Percentiles rank a stretch among this genome's conserved stretches.
phyloP scores from a whole-genome alignment of 2,113 vertebrate species.

The Ondatra zibethicus region DNA sequence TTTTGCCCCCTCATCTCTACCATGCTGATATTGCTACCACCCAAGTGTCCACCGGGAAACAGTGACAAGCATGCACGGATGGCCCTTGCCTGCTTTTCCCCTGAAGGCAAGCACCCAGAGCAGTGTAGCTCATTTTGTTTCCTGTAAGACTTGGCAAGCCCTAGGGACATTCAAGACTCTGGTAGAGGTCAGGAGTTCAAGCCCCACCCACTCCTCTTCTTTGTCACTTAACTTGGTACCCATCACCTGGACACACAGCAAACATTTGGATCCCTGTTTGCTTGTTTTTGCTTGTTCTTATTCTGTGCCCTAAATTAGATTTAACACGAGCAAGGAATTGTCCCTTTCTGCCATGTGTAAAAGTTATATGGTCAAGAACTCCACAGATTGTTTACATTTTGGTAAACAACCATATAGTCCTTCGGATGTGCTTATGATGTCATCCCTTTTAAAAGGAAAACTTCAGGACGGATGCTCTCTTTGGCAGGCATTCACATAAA shows the following conservation, averaged over 20 bases:
- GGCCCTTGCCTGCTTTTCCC: background rate
- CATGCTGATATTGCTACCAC: background rate
- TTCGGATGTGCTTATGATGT: slow-evolving; percentile 47
- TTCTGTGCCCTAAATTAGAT: background rate
- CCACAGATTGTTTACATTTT: slow-evolving; percentile 11
- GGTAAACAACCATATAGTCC: slow-evolving; percentile 41
- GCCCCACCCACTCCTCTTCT: background rate
- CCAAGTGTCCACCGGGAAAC: background rate
- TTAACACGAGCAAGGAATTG: slow-evolving; percentile 27
- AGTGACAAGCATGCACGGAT: background rate
- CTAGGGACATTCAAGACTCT: background rate
- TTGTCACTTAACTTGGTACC: background rate
- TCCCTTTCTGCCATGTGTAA: background rate
- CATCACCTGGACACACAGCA: background rate
- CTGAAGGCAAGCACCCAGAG: background rate
- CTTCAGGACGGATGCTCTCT: background rate
- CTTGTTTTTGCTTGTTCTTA: background rate
- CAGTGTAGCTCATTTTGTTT: background rate
- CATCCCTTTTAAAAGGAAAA: slow-evolving; percentile 9
- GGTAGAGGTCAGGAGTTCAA: background rate
- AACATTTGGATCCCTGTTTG: background rate
- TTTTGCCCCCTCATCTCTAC: background rate
- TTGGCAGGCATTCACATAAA: slow-evolving; percentile 13
- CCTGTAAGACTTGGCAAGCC: background rate
- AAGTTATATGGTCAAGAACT: background rate